Evolutionary conservation across 2,113 vertebrate species (phyloP).

Genomic region (Petrocephalus microphthalmus): DNA sequence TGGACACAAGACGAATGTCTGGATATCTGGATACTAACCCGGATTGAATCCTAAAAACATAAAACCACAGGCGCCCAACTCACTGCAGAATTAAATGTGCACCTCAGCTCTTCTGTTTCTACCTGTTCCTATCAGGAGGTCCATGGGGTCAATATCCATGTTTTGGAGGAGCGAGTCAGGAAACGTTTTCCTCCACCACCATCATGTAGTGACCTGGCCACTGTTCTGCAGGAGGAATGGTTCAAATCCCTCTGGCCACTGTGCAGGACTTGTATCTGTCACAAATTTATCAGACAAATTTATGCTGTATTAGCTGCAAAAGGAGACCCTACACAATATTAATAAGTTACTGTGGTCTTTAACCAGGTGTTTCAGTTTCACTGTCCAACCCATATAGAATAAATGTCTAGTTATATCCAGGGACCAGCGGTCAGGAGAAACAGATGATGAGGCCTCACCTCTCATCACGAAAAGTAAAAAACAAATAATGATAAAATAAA

Average conservation of each 20-base stretch:
- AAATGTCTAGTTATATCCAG: background rate
- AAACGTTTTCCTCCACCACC: background rate
- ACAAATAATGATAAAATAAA: no score
- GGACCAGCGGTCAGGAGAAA: no score
- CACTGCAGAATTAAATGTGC: background rate
- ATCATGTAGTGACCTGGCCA: background rate
- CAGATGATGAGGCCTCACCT: no score
- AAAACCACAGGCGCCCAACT: background rate
- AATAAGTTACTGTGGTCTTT: background rate
- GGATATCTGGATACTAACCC: background rate
- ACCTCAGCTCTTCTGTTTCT: background rate
- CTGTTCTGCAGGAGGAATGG: background rate
- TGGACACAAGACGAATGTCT: background rate
- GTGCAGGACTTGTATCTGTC: background rate
- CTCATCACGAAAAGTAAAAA: no score
- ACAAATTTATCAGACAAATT: background rate
- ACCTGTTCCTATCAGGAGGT: background rate
- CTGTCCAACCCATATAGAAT: background rate
- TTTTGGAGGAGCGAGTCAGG: background rate
- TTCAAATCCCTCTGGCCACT: background rate
- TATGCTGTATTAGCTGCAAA: background rate
- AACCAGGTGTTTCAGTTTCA: background rate
- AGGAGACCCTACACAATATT: background rate
- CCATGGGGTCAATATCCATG: background rate
- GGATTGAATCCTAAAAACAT: background rate